These are phyloP conservation scores for Ophioderma brevispina DNA, from an alignment of 35 echinoderm and acorn worm species.

Conservation along the genomic window DNA sequence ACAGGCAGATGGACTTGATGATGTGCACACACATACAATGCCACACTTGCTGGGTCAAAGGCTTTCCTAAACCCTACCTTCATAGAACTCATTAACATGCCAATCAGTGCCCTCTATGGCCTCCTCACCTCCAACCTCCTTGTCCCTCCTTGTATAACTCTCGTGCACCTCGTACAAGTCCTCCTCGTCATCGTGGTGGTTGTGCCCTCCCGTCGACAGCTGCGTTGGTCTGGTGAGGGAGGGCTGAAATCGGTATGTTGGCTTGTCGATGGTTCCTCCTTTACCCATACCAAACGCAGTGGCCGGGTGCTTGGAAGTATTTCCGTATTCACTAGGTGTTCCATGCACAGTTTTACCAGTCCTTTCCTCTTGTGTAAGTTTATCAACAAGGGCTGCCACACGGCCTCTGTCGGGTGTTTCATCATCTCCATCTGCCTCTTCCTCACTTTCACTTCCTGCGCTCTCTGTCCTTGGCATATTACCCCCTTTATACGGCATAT, in stretches of 20 bases:
- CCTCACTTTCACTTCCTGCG: neutral
- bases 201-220: neutral
- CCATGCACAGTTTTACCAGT: neutral
- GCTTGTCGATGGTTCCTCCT: neutral
- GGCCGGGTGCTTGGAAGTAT: neutral
- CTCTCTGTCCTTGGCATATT: neutral
- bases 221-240: neutral
- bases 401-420: neutral
- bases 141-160: too few relatives aligned
- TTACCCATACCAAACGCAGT: neutral
- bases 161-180: slow-evolving; percentile 3
- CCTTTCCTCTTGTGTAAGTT: neutral
- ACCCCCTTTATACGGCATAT: neutral
- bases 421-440: neutral
- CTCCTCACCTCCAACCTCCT: slow-evolving; percentile 15
- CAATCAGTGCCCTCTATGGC: neutral
- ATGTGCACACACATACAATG: too few relatives aligned
- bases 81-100: slow-evolving; percentile 28
- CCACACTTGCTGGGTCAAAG: too few relatives aligned
- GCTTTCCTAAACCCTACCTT: slow-evolving; percentile 23
- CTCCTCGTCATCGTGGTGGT: neutral
- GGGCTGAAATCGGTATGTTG: neutral
- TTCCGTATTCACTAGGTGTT: neutral
- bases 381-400: neutral
- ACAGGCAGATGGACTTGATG: too few relatives aligned